These are phyloP conservation scores for Nothobranchius kuhntae DNA, from an alignment of 2,113 vertebrate species.

Conservation along the genomic window DNA sequence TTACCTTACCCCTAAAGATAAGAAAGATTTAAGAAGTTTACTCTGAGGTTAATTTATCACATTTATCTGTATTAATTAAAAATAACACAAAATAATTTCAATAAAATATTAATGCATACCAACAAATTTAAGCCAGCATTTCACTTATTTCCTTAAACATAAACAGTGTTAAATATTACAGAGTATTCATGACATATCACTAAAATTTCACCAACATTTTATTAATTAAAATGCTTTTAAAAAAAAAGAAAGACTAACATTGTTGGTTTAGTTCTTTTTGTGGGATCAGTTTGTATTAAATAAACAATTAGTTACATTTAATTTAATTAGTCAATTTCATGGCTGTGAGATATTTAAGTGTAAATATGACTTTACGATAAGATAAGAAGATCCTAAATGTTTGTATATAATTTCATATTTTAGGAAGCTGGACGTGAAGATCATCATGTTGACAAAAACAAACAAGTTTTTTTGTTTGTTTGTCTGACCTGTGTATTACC, in stretches of 20 bases:
- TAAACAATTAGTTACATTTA: background rate
- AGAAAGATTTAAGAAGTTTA: too few species aligned
- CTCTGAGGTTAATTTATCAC: too few species aligned
- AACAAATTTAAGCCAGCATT: too few species aligned
- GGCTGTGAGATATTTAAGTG: background rate
- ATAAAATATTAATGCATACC: too few species aligned
- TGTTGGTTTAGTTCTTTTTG: constrained; percentile 3
- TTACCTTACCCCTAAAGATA: too few species aligned
- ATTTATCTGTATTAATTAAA: too few species aligned
- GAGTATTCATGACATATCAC: too few species aligned
- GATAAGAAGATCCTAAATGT: background rate
- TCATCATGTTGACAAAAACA: background rate
- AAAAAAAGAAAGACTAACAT: background rate
- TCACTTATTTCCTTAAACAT: too few species aligned
- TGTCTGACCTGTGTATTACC: background rate
- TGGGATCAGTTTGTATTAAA: constrained; percentile 6
- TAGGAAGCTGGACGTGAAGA: background rate
- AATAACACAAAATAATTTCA: too few species aligned
- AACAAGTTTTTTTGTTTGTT: background rate
- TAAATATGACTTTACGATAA: background rate
- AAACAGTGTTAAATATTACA: too few species aligned
- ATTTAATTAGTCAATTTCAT: background rate
- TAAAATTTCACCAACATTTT: background rate
- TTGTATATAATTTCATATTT: background rate
- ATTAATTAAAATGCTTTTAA: background rate